Percentiles rank a stretch among this genome's conserved stretches.
These are phyloP conservation scores for Halocaridina rubra DNA, from an alignment of 2,888 invertebrate genomes.

Conservation along the genomic window DNA sequence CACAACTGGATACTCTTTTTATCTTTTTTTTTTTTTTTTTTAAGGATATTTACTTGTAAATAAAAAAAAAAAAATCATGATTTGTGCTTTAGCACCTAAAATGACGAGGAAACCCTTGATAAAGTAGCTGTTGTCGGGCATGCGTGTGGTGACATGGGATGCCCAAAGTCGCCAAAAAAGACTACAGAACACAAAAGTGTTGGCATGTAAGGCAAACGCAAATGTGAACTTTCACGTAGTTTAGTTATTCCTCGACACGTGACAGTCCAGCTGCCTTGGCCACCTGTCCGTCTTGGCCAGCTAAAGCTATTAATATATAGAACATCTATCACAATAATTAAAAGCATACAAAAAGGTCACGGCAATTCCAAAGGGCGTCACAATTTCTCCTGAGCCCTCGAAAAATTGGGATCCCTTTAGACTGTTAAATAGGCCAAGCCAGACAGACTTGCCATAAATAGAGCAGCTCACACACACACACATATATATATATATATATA, in stretches of 20 bases:
- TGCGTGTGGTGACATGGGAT: conserved; percentile 45
- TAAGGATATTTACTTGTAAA: conserved; percentile 41
- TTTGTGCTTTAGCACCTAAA: conserved; percentile 61
- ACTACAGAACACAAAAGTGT: conserved; percentile 60
- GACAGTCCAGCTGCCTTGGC: conserved; percentile 57
- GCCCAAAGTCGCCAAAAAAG: conserved; percentile 43
- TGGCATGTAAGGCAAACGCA: conserved; percentile 60
- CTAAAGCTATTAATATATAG: conserved; percentile 61
- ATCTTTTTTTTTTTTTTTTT: too few species aligned
- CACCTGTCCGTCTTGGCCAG: conserved; percentile 58
- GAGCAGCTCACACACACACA: conserved; percentile 50
- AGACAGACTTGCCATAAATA: conserved; percentile 45
- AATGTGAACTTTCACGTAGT: conserved; percentile 58
- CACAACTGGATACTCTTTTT: conserved; percentile 54
- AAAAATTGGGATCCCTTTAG: conserved; percentile 66
- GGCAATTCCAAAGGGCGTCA: conserved; percentile 65
- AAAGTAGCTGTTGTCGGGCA: conserved; percentile 53
- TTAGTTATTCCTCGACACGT: conserved; percentile 58
- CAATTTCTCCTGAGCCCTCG: conserved; percentile 67
- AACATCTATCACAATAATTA: conserved; percentile 62
- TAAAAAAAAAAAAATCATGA: conserved; percentile 51
- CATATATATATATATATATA: too few species aligned
- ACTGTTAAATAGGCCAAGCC: conserved; percentile 55
- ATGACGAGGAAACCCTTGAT: conserved; percentile 61
- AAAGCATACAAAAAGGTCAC: conserved; percentile 62